Percentiles rank a stretch among this genome's conserved stretches.
These are phyloP conservation scores for Microplitis mediator DNA, from an alignment of 1,140 invertebrate species.

Conservation along the genomic window DNA sequence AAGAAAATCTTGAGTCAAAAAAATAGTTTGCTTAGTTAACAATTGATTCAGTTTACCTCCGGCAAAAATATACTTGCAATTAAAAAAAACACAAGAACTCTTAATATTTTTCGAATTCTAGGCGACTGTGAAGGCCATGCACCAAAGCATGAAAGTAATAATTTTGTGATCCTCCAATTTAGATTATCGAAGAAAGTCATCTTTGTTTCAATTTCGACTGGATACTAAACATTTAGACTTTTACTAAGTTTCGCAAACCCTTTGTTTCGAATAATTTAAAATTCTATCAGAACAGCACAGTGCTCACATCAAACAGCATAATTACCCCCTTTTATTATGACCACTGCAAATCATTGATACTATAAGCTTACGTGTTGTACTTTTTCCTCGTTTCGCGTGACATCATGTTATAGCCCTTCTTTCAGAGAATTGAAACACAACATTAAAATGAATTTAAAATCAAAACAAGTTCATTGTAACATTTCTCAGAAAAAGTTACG, in stretches of 20 bases:
- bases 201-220: background rate
- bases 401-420: no score
- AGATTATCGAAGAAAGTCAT: slow-evolving; percentile 21
- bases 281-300: background rate
- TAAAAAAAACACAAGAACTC: background rate
- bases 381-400: no score
- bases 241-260: background rate
- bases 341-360: background rate
- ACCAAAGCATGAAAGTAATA: slow-evolving; percentile 21
- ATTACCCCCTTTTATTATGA: background rate
- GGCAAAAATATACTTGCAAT: slow-evolving; percentile 21
- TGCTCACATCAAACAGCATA: slow-evolving; percentile 5
- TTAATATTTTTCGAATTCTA: background rate
- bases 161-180: slow-evolving; percentile 18
- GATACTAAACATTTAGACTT: background rate
- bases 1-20: background rate
- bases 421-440: no score
- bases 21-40: background rate
- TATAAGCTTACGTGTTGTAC: no score
- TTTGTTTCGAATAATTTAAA: background rate
- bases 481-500: no score
- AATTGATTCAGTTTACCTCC: slow-evolving; percentile 1
- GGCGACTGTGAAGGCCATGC: slow-evolving; percentile 19
- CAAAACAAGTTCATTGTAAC: no score
- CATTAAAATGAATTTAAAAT: no score